Conservation (phyloP, 2,113 vertebrate species). For the Reinhardtius hippoglossoides region DNA sequence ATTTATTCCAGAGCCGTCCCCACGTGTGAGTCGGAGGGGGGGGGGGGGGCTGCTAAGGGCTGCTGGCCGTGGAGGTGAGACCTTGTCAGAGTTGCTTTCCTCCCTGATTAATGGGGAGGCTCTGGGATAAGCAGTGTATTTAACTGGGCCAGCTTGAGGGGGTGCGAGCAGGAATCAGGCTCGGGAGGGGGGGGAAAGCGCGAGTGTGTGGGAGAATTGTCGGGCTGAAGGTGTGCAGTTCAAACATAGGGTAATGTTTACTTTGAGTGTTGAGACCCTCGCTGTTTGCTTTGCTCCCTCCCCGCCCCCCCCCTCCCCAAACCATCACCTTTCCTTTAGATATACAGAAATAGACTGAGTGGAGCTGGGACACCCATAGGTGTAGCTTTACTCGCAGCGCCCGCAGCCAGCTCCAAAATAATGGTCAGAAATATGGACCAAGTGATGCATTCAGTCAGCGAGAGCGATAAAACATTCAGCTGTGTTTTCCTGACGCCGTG, state of each 20-base stretch:
- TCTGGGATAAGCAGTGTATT: conserved; percentile 75
- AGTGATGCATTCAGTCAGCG: conserved; percentile 20
- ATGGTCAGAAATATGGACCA: conserved; percentile 20
- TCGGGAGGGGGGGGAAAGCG: conserved; percentile 52
- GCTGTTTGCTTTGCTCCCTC: conserved; percentile 75
- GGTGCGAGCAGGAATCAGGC: conserved; percentile 66
- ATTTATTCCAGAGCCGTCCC: conserved; percentile 43
- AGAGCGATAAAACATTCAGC: conserved; percentile 13
- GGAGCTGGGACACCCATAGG: conserved; percentile 66
- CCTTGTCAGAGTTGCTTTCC: conserved; percentile 74
- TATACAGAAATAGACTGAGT: conserved; percentile 74
- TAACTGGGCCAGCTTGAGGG: conserved; percentile 66
- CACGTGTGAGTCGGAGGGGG: conserved; percentile 48
- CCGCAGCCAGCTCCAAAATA: conserved; percentile 44
- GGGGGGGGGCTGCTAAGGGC: conserved; percentile 39
- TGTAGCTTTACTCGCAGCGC: conserved; percentile 44
- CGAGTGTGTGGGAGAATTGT: conserved; percentile 73
- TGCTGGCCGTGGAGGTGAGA: conserved; percentile 68
- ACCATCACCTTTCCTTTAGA: conserved; percentile 68
- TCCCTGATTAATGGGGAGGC: conserved; percentile 74
- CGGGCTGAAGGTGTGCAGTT: conserved; percentile 79
- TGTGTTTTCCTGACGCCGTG: conserved; percentile 10
- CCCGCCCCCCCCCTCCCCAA: conserved; percentile 31
- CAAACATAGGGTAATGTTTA: conserved; percentile 83
- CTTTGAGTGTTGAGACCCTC: conserved; percentile 77